A percentile compares a stretch with the other conserved stretches of the same genome.
Conservation (phyloP, 1,140 invertebrate genomes). For the Drosophila baimaii region DNA sequence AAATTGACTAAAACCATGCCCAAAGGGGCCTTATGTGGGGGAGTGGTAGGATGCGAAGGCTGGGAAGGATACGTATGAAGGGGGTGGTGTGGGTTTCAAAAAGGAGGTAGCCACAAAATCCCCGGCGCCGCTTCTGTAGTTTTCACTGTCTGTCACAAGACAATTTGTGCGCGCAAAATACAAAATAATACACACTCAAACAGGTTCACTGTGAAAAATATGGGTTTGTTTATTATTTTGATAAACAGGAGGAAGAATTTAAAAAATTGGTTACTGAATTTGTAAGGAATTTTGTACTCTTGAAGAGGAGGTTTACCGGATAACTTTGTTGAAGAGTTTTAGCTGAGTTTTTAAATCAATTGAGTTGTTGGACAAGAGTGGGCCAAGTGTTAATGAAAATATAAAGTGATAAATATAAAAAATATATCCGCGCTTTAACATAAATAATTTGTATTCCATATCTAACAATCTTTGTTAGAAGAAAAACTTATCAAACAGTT, state of each 20-base stretch:
- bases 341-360: too few relatives aligned
- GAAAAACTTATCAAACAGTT: background rate
- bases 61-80: background rate
- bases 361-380: too few relatives aligned
- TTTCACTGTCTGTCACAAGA: slow-evolving; percentile 82
- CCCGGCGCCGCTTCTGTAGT: slow-evolving; percentile 72
- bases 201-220: slow-evolving; percentile 5
- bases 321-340: too few relatives aligned
- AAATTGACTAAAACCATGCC: slow-evolving; percentile 80
- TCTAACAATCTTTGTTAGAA: background rate
- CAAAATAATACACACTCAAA: slow-evolving; percentile 76
- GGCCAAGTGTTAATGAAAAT: too few relatives aligned
- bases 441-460: background rate
- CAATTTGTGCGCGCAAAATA: slow-evolving; percentile 82
- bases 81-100: slow-evolving; percentile 10
- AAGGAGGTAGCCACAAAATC: slow-evolving; percentile 38
- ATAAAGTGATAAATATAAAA: background rate
- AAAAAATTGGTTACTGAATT: background rate
- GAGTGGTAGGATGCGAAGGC: background rate
- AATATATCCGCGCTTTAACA: background rate
- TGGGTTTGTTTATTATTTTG: background rate
- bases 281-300: too few relatives aligned
- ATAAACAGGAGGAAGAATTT: too few relatives aligned
- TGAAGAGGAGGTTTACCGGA: too few relatives aligned
- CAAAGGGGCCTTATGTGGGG: slow-evolving; percentile 17